Evolutionary conservation across 2,797 vertebrate species (phyloP).

Genomic region (Synanceia verrucosa): DNA sequence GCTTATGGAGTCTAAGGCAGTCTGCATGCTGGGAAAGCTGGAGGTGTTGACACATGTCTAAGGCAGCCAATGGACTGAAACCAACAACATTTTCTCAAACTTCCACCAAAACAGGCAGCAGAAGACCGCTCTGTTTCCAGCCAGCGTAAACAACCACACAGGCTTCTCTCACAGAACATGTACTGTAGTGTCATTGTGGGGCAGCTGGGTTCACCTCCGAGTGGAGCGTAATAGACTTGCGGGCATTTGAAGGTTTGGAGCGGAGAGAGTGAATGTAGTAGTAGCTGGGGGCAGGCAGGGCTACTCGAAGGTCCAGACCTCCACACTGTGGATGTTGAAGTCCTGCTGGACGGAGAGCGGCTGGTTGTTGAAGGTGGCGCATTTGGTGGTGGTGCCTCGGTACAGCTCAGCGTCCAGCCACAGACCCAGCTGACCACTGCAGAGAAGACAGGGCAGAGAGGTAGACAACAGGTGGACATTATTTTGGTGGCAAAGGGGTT

Average conservation of each 20-base stretch:
- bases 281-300: slow-evolving; percentile 1
- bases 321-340: slow-evolving; percentile 96
- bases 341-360: slow-evolving; percentile 93
- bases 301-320: slow-evolving; percentile 91
- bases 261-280: slow-evolving; percentile 5
- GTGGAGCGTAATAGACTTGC: slow-evolving; percentile 48
- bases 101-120: slow-evolving; percentile 15
- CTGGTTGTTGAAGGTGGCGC: slow-evolving; percentile 96
- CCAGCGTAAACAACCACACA: not conserved
- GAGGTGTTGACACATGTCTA: slow-evolving; percentile 49
- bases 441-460: slow-evolving; percentile 2
- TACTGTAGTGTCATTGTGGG: slow-evolving; percentile 32
- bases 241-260: slow-evolving; percentile 17
- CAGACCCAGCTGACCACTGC: slow-evolving; percentile 92
- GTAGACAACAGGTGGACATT: not conserved
- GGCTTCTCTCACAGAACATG: slow-evolving; percentile 33
- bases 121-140: not conserved
- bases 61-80: slow-evolving; percentile 67
- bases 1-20: slow-evolving; percentile 56
- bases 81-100: slow-evolving; percentile 26
- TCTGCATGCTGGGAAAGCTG: slow-evolving; percentile 74
- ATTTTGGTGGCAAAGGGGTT: not conserved
- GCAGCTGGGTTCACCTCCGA: slow-evolving; percentile 36
- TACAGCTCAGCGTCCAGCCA: slow-evolving; percentile 97
- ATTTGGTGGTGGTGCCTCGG: slow-evolving; percentile 93